phyloP scores from a whole-genome alignment of 2,113 vertebrate genomes.

The Eurypyga helias region DNA sequence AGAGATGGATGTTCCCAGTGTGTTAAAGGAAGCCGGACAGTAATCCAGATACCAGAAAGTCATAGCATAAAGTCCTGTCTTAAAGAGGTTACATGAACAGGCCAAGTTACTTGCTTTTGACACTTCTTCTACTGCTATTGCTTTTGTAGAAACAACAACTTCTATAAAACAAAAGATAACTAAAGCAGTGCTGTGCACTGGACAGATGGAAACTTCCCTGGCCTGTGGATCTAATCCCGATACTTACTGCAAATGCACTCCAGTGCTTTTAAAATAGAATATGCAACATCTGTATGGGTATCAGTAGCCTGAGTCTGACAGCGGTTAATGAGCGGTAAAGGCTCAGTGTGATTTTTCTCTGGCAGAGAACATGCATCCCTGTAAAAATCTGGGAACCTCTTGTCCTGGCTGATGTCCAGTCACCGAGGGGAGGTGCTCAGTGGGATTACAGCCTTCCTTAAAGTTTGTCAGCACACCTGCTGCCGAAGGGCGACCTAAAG shows the following conservation, averaged over 20 bases:
- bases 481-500: neutral
- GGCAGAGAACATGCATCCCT: neutral
- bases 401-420: neutral
- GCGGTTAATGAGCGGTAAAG: neutral
- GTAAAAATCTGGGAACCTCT: neutral
- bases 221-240: neutral
- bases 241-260: neutral
- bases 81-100: neutral
- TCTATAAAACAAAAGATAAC: neutral
- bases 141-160: neutral
- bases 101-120: neutral
- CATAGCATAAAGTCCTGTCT: fast-evolving
- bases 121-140: neutral
- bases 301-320: neutral
- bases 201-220: neutral
- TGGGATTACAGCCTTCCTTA: neutral
- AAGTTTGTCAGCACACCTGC: neutral
- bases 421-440: neutral
- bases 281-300: neutral
- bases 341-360: neutral
- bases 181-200: neutral
- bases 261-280: neutral
- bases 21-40: neutral
- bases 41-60: neutral
- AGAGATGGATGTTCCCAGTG: neutral